Base-by-base conservation (phyloP, 2,113 vertebrate genomes). In the Mirounga angustirostris region DNA sequence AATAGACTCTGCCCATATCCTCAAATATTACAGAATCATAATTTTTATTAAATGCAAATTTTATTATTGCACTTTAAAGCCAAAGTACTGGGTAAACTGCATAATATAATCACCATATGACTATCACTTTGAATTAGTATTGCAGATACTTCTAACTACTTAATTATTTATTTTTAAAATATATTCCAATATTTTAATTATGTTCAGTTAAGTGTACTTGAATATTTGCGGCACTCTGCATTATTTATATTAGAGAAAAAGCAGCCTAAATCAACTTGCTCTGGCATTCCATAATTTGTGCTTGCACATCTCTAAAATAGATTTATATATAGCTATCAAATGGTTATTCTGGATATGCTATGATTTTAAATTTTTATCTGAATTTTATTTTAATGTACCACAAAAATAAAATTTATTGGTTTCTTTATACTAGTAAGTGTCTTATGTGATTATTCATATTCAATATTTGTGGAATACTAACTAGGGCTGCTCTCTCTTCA, bases 151-250 rank as follows among this genome's bases (percentile, higher is more conserved):
- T 98, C 97, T 98, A 96, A 98, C 97, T 98, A 81, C 96, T 98
- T 98, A 98, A 98, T 98, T 98, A 98, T 98, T 98, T 98, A 98
- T 98, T 98, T 98, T 98, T 95, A 98, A 98, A 98, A 98, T 98
- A 98, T 98, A 98, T 98, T 97, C 97, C 98, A 98, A 98, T 98
- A 98, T 98, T 98, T 98, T 98, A 98, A 98, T 98, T 98, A 98
- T 92, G 97, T 97, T 98, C 97, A 88, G 97, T 98, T 98, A 98
- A 98, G 98, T 98, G 96, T 98, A 97, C 97, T 98, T 97, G 98
- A 97, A 97, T 98, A 98, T 98, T 98, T 98, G 98, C 76, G 2
- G 97, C 98, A 97, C 67, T 97, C 95, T 98, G 97, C 98, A 98
- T 98, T 98, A 98, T 98, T 98, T 98, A 98, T 98, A 98, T 95